Evolutionary conservation across 1,140 invertebrate genomes (phyloP), one percentile per base, ranked within the genome.

Genomic region (Ridgeia piscesae): DNA sequence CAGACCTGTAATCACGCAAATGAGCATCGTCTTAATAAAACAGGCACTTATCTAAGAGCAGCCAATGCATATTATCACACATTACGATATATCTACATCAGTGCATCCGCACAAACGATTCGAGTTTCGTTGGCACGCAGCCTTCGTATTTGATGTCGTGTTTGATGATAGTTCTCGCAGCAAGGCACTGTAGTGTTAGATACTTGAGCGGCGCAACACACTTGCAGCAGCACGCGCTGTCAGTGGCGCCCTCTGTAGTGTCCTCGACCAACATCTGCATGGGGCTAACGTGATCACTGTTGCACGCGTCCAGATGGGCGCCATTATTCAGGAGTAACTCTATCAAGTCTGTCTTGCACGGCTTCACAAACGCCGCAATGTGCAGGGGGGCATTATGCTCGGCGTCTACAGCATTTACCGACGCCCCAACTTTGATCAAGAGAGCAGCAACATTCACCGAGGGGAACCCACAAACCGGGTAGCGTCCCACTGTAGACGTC

Each of bases 231-330:
- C 48, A 97, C 92, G 42, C 91, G 91, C 27, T 92, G 89, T n/a
- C 88, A 88, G 35, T 88, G 34, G 91, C 27, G 58, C 58, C 58
- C 58, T 77, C 58, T 8, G 58, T 77, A 77, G 58, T 77, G 58
- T 21, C 58, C 58, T 77, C 17, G 4, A 21, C 58, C 58, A 94
- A 95, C 91, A 98, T 95, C 92, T 97, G 96, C 91, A 97, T 97
- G 93, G 98, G 98, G 0, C 98, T 98, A 93, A 98, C 97, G 33
- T 97, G 97, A 77, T 97, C 96, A 93, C 97, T 96, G 95, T 99
- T 99, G 89, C 97, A 97, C n/a, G 97, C 96, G 96, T 99, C 98
- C 91, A 99, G 96, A 96, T 99, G 98, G 17, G 98, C 98, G 35
- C 98, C 98, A 94, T 97, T 96, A 4, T 97, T 96, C 0, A 99